Evolutionary conservation across 2,113 vertebrate species (phyloP), one percentile per base, ranked within the genome.

Genomic region (Todiramphus saurophagus): DNA sequence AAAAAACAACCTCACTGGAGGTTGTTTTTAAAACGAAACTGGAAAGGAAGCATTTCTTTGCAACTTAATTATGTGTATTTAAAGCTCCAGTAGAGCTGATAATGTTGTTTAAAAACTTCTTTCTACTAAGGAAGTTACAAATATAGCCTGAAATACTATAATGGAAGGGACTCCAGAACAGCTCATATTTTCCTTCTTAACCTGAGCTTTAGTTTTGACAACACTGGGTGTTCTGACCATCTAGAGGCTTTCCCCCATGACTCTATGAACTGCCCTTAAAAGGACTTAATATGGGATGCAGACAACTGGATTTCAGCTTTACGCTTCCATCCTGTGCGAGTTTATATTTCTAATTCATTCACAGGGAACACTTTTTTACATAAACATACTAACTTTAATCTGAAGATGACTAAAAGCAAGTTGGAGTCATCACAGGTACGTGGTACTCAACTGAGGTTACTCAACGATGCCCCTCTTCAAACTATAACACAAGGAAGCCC

Each of bases 51-150:
- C 56, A 60, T 92, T 94, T 91, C 35, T 89, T 83, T 90, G 51
- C 83, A 84, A 68, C 89, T 82, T 95, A 94, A 93, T 96, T 96
- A 90, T 95, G 90, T 93, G 89, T 91, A 92, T 93, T 96, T 94
- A 92, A 93, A 93, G 92, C 89, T 94, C 83, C 86, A 93, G 77
- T 84, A 92, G 86, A 95, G 86, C 81, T 83, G 95, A 91, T 92
- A 94, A 92, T 91, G 83, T 90, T 86, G 62, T 89, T 96, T 87
- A 91, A 96, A 94, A 91, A 82, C 55, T 93, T 87, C 83, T 76
- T 53, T 79, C 81, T 77, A 21, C 66, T 73, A 69, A 84, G 59
- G 70, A 89, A 66, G 59, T 83, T 85, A 92, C 70, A 94, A 95
- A 96, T 82, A 80, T n/a, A 92, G 44, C 63, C 63, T 91, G 83